These are phyloP conservation scores for Deilephila porcellus DNA, from an alignment of 2,888 invertebrate species.

Conservation along the genomic window DNA sequence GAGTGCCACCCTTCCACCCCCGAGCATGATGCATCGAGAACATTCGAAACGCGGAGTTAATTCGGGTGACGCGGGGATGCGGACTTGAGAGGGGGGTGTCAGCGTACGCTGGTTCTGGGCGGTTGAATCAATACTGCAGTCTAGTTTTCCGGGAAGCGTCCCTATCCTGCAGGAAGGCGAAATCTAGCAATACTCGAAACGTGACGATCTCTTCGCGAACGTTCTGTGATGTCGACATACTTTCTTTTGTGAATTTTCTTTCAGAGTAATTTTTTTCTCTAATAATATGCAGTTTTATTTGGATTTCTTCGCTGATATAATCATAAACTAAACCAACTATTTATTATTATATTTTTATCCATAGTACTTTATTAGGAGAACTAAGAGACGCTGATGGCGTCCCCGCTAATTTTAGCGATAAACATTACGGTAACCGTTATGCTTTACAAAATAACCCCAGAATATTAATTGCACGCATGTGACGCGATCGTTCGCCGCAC, in stretches of 20 bases:
- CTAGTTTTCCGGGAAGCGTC: conserved; percentile 12
- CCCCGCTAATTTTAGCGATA: not conserved
- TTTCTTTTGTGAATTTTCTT: not conserved
- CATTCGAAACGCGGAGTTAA: conserved; percentile 10
- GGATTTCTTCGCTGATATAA: too few species aligned
- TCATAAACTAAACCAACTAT: too few species aligned
- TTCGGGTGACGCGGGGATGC: not conserved
- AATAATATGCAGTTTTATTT: too few species aligned
- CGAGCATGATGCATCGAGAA: conserved; percentile 13
- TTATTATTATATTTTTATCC: too few species aligned
- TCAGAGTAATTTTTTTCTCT: too few species aligned
- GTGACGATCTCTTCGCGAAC: not conserved
- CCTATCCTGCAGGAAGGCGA: not conserved
- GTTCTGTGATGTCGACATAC: not conserved
- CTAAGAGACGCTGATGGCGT: not conserved
- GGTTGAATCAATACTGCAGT: conserved; percentile 14
- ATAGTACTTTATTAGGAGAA: too few species aligned
- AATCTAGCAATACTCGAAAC: not conserved
- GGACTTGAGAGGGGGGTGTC: not conserved
- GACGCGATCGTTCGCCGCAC: not conserved
- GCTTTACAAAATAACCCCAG: not conserved
- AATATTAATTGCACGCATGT: not conserved
- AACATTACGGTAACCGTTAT: not conserved
- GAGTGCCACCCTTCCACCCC: not conserved
- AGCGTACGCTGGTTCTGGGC: conserved; percentile 3